Percentiles rank a stretch among this genome's conserved stretches.
Evolutionary conservation across 2,888 invertebrate species (phyloP).

Genomic region (Idaea biselata): DNA sequence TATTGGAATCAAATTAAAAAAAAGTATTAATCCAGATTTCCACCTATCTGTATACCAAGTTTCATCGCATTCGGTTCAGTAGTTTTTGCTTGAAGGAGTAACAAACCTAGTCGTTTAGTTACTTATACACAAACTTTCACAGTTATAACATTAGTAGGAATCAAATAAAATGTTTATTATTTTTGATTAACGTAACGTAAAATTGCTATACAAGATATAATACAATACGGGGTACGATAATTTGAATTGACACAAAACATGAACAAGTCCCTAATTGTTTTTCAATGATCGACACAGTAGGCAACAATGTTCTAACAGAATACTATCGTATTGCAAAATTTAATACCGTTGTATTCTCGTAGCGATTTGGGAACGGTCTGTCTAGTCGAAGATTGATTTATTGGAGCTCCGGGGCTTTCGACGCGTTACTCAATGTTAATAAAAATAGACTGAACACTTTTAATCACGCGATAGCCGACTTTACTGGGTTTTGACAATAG

Average conservation of each 20-base stretch:
- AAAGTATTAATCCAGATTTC: too few species aligned
- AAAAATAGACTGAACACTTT: constrained; percentile 35
- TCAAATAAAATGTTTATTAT: not conserved
- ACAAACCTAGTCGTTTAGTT: too few species aligned
- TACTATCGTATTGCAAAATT: constrained; percentile 32
- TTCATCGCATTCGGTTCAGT: too few species aligned
- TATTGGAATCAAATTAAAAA: too few species aligned
- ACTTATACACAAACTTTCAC: too few species aligned
- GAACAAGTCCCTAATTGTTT: not conserved
- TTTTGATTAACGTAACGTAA: not conserved
- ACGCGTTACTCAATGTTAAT: constrained; percentile 58
- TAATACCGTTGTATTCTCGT: constrained; percentile 36
- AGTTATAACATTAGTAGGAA: not conserved
- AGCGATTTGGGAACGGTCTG: constrained; percentile 42
- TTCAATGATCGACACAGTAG: not conserved
- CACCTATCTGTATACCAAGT: too few species aligned
- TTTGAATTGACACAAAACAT: not conserved
- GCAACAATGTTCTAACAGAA: constrained; percentile 1
- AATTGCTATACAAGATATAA: not conserved
- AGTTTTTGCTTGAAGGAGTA: too few species aligned
- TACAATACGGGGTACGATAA: not conserved
- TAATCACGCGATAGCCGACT: not conserved
- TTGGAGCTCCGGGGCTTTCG: constrained; percentile 49
- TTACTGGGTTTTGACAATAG: not conserved
- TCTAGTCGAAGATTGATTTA: constrained; percentile 61